Conservation (phyloP, 2,797 vertebrate species). For the Fistularia commersonii region DNA sequence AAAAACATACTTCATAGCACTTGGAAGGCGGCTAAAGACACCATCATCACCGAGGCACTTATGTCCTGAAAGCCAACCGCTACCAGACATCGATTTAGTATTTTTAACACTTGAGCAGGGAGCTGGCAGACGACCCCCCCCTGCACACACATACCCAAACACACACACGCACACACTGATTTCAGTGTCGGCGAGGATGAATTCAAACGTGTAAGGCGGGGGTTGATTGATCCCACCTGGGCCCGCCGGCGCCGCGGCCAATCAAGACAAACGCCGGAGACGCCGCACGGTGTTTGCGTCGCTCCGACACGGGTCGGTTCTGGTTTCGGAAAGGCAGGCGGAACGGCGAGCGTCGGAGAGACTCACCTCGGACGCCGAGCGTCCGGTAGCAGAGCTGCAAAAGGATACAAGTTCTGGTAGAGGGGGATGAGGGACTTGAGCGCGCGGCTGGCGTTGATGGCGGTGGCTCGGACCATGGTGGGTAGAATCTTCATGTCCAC, state of each 20-base stretch:
- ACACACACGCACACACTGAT: no score
- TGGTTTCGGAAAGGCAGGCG: constrained; percentile 1
- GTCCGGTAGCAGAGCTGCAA: constrained; percentile 11
- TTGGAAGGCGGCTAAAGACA: constrained; percentile 34
- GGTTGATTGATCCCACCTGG: no score
- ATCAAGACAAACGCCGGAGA: no score
- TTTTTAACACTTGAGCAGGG: constrained; percentile 47
- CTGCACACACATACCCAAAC: no score
- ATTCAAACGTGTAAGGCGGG: no score
- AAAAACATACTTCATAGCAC: constrained; percentile 40
- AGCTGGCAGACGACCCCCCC: no score
- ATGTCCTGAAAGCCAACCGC: constrained; percentile 38
- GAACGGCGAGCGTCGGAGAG: background rate
- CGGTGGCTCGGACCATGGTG: constrained; percentile 95
- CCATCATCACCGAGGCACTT: constrained; percentile 38
- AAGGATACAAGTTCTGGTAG: constrained; percentile 99
- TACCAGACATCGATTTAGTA: constrained; percentile 52
- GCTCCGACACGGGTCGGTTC: no score
- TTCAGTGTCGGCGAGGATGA: no score
- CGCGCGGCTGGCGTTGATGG: constrained; percentile 95
- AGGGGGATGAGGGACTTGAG: constrained; percentile 95
- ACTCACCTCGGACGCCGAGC: constrained; percentile 21
- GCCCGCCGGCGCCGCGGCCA: no score
- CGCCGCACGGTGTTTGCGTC: no score
- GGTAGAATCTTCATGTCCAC: constrained; percentile 96